Evolutionary conservation across 2,888 invertebrate genomes (phyloP), one percentile per base, ranked within the genome.

Genomic region (Podabrus alpinus): DNA sequence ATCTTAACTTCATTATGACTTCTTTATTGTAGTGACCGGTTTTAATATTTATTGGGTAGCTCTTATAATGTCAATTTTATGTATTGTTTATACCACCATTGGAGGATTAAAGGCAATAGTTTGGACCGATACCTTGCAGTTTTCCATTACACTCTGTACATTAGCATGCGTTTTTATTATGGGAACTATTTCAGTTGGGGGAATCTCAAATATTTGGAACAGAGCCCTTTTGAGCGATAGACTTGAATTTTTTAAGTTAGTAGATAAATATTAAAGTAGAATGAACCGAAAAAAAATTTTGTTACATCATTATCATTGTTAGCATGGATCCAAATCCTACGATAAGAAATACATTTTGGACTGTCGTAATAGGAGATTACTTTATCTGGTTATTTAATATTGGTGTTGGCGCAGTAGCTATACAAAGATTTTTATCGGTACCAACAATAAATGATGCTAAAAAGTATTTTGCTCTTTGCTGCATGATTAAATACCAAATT

Each of bases 31-130:
- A 94, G 94, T 94, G 11, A 94, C 93, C 60, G 92, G 93, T 15
- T 62, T 67, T 15, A 25, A 72, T 17, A 15, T 77, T 5, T 21
- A 74, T 24, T 4, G 72, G 25, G 66, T 71, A 9, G 66, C 73
- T 11, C 90, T 92, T 1, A 88, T 93, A 0, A 90, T 94, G n/a
- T 94, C 94, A 81, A 86, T 91, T 3, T 89, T 92, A 2, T 95
- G 94, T 83, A 93, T 94, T 19, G 93, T 94, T 67, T 93, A 95
- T 81, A 94, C 94, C 3, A 92, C 94, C 1, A 85, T 94, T 59
- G 94, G 92, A 45, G 92, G 93, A 5, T 84, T 93, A 25, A 88
- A 91, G 83, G 93, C 92, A 2, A 91, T 93, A 4, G 91, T 93
- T 2, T 92, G 92, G 87, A 90, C 92, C 3, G 91, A 91, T 75